Evolutionary conservation across 2,113 vertebrate genomes (phyloP), one percentile per base, ranked within the genome.

Genomic region (Phalacrocorax pelagicus): DNA sequence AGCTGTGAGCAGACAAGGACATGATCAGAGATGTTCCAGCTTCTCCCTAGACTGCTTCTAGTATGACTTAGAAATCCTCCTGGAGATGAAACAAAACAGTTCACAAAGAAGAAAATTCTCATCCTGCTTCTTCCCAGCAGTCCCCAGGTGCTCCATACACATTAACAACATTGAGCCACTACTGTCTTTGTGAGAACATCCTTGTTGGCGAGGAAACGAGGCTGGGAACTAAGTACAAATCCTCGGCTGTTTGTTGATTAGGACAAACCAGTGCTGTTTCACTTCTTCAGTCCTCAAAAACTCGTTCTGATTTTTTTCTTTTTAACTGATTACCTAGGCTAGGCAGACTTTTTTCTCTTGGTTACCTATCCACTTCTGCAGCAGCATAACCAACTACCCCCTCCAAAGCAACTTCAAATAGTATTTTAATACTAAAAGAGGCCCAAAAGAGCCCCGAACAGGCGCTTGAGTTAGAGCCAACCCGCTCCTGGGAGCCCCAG

Each of bases 191-290:
- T 6, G 20, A 30, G 5, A 49, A 38, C 38, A 38, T 38, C 38
- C 38, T 38, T 38, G 10, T 38, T 38, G 38, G 38, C 38, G 38
- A 38, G 38, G 38, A 38, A 38, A 10, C 38, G 38, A 38, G 38
- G 38, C 38, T 38, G 38, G 38, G 38, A 38, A 38, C 38, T 38
- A 38, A 57, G 34, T 3, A 6, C 9, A 51, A 57, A 29, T 11
- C 5, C 15, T 18, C 7, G 44, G 44, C 44, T 46, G 44, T 18
- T 46, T 46, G 44, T 46, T 20, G 15, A 47, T 47, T 7, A 38
- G 5, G 18, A 18, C 11, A n/a, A 38, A 30, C 1, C 1, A 6
- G 0, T 3, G 12, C 15, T 34, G 23, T 3, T 62, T 34, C 7
- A 12, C 16, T 9, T 52, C 20, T 38, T 16, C 29, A 32, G 12